A percentile compares a stretch with the other conserved stretches of the same genome.
phyloP scores from a whole-genome alignment of 2,888 invertebrate species.

The Drosophila pseudotalamancana region DNA sequence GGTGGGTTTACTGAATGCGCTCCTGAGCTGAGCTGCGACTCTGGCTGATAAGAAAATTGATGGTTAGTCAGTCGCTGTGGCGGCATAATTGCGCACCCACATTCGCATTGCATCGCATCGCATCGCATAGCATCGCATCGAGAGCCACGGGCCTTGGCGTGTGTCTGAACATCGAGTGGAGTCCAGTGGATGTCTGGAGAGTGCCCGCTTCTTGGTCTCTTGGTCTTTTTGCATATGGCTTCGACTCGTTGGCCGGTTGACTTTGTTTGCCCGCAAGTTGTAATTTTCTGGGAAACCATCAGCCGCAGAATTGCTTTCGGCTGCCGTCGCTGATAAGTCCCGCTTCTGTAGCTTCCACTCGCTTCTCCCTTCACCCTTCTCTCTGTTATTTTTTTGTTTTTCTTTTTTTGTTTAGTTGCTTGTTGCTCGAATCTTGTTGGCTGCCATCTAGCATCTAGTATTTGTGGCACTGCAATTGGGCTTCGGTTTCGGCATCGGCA shows the following conservation, averaged over 20 bases:
- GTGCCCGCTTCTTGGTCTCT: conserved; percentile 1
- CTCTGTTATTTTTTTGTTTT: neutral
- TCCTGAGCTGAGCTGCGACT: conserved; percentile 41
- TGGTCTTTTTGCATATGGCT: conserved; percentile 6
- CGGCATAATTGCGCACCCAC: conserved; percentile 79
- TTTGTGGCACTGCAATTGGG: conserved; percentile 63
- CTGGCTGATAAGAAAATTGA: conserved; percentile 74
- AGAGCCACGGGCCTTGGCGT: conserved; percentile 54
- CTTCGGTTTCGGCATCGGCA: too few relatives aligned
- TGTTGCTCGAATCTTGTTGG: conserved; percentile 20
- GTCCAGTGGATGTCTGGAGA: conserved; percentile 36
- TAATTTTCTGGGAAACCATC: conserved; percentile 77
- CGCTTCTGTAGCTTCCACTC: conserved; percentile 55
- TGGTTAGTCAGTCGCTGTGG: conserved; percentile 67
- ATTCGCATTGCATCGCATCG: too few relatives aligned
- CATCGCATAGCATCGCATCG: too few relatives aligned
- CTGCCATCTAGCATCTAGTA: conserved; percentile 10
- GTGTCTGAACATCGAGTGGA: conserved; percentile 46
- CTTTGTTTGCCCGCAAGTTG: conserved; percentile 79
- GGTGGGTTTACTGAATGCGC: conserved; percentile 30
- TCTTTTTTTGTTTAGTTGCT: neutral
- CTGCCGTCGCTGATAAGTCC: conserved; percentile 70
- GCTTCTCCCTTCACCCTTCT: neutral
- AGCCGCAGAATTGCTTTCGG: conserved; percentile 70
- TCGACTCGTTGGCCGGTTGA: conserved; percentile 46